phyloP scores from a whole-genome alignment of 2,888 invertebrate genomes.

The Patella pellucida region DNA sequence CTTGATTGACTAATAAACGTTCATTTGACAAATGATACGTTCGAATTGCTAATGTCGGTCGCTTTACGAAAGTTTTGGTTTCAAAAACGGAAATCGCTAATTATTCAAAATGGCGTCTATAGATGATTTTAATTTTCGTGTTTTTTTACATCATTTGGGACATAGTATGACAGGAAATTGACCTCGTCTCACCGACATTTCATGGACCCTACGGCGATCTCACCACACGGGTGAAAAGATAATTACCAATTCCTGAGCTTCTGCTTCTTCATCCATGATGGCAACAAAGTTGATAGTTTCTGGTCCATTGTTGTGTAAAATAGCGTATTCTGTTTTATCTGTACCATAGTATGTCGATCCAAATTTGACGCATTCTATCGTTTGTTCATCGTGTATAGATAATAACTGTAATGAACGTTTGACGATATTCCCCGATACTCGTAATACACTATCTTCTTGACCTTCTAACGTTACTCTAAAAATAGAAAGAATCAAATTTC shows the following conservation, averaged over 20 bases:
- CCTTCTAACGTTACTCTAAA: conserved; percentile 64
- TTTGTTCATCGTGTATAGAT: conserved; percentile 49
- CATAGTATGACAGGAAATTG: too few species aligned
- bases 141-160: too few species aligned
- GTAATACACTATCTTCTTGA: conserved; percentile 48
- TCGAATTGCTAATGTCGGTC: too few species aligned
- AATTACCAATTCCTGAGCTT: conserved; percentile 69
- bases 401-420: conserved; percentile 65
- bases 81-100: too few species aligned
- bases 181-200: too few species aligned
- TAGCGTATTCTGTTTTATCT: conserved; percentile 65
- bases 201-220: too few species aligned
- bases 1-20: too few species aligned
- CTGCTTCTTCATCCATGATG: conserved; percentile 69
- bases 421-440: conserved; percentile 62
- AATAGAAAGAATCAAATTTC: neutral
- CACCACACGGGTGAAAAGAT: too few species aligned
- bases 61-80: too few species aligned
- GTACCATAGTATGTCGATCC: conserved; percentile 70
- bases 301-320: conserved; percentile 69
- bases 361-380: conserved; percentile 65
- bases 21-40: too few species aligned
- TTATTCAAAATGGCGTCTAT: too few species aligned
- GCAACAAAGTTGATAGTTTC: conserved; percentile 69
- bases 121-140: too few species aligned